phyloP scores from a whole-genome alignment of 2,888 invertebrate genomes.

The Apocheima hispidaria region DNA sequence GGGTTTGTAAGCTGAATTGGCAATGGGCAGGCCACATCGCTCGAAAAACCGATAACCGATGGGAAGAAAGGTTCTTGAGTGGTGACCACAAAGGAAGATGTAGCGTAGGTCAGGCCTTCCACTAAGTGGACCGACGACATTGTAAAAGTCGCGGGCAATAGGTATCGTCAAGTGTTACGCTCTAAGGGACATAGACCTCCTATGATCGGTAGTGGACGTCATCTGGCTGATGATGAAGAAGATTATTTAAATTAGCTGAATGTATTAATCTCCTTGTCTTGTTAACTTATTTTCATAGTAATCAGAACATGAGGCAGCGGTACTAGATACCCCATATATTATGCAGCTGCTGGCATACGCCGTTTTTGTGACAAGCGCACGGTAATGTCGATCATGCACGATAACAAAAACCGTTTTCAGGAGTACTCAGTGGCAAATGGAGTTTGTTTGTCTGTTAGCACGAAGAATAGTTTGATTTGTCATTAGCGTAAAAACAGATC shows the following conservation, averaged over 20 bases:
- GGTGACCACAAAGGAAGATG: too few relatives aligned
- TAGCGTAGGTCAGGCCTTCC: too few relatives aligned
- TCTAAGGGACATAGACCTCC: too few relatives aligned
- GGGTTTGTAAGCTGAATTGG: too few relatives aligned
- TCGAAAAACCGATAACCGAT: too few relatives aligned
- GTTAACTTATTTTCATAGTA: not conserved
- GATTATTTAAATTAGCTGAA: not conserved
- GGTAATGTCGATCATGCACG: not conserved
- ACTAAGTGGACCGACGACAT: too few relatives aligned
- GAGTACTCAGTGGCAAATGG: not conserved
- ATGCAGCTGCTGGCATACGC: not conserved
- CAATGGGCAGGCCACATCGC: too few relatives aligned
- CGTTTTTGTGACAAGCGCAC: slow-evolving; percentile 3
- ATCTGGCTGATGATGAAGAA: not conserved
- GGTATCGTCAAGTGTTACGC: too few relatives aligned
- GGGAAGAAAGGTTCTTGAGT: too few relatives aligned
- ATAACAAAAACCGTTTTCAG: not conserved
- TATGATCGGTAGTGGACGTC: too few relatives aligned
- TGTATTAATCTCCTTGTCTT: not conserved
- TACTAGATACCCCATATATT: slow-evolving; percentile 6
- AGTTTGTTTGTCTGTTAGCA: slow-evolving; percentile 6
- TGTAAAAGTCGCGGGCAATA: too few relatives aligned
- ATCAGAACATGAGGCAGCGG: slow-evolving; percentile 19
- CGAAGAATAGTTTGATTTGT: not conserved
- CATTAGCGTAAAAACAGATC: too few relatives aligned